A percentile compares a stretch with the other conserved stretches of the same genome.
Evolutionary conservation across 2,113 vertebrate species (phyloP).

Genomic region (Heliornis fulica): DNA sequence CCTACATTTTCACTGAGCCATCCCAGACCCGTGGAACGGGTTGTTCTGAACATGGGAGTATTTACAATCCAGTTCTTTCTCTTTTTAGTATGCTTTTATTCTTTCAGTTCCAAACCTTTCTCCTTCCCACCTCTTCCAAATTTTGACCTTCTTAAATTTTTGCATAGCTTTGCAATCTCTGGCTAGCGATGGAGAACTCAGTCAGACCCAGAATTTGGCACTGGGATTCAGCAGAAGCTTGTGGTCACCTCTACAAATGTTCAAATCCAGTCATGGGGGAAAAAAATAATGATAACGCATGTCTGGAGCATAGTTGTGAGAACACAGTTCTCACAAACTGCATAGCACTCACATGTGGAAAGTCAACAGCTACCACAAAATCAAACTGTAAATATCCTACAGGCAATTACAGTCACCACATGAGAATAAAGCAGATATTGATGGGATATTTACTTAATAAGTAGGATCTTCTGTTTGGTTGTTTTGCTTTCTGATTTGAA

Average conservation of each 20-base stretch:
- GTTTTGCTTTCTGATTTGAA: neutral
- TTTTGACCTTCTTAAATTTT: neutral
- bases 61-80: neutral
- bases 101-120: neutral
- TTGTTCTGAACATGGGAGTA: neutral
- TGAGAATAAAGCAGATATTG: neutral
- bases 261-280: neutral
- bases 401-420: neutral
- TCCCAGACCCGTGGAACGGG: neutral
- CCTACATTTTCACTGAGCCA: neutral
- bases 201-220: neutral
- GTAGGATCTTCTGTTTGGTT: neutral
- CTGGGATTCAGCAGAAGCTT: neutral
- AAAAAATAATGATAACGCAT: neutral
- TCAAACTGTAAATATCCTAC: neutral
- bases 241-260: neutral
- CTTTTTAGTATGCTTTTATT: neutral
- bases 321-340: neutral
- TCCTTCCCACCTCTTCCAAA: neutral
- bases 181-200: neutral
- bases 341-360: neutral
- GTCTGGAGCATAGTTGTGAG: neutral
- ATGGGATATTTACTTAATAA: neutral
- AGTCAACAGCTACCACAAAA: neutral
- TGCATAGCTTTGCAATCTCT: neutral